Evolutionary conservation across 2,797 vertebrate species (phyloP).

Genomic region (Podargus strigoides): DNA sequence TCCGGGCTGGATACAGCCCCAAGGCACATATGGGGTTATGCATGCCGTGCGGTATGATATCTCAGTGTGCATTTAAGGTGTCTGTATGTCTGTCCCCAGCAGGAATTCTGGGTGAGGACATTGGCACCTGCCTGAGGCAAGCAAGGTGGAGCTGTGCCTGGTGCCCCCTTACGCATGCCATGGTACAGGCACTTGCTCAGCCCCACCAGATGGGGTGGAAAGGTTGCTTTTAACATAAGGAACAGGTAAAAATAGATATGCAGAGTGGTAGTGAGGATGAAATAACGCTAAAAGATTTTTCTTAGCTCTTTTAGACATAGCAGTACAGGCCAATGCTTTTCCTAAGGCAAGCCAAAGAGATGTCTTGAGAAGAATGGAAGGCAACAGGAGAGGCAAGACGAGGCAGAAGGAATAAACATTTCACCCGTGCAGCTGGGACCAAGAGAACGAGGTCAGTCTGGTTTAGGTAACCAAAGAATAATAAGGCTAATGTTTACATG

Average conservation of each 20-base stretch:
- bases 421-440: not conserved
- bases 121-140: not conserved
- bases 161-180: fast-evolving
- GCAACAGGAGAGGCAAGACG: not conserved
- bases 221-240: not conserved
- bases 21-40: fast-evolving
- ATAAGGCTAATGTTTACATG: not conserved
- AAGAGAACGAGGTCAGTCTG: not conserved
- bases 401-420: not conserved
- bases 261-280: not conserved
- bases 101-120: not conserved
- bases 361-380: not conserved
- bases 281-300: not conserved
- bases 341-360: not conserved
- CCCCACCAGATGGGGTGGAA: not conserved
- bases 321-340: not conserved
- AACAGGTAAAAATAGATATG: not conserved
- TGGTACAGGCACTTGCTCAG: not conserved
- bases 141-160: not conserved
- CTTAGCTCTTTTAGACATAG: not conserved
- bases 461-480: not conserved
- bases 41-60: fast-evolving
- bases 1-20: not conserved
- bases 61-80: not conserved
- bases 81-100: not conserved